phyloP scores from a whole-genome alignment of 2,888 invertebrate genomes.

The Mylabris sibirica region DNA sequence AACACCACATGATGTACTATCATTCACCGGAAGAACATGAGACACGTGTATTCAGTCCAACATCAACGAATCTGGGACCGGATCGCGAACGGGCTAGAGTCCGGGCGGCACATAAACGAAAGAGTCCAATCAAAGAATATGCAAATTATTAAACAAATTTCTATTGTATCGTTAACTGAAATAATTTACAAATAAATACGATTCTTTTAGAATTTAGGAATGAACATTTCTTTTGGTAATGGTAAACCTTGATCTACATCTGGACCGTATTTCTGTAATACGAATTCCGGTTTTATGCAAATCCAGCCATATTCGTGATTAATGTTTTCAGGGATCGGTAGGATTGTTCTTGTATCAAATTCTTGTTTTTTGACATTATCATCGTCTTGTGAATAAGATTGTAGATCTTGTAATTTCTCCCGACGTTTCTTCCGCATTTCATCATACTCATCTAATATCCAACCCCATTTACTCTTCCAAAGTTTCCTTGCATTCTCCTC shows the following conservation, averaged over 20 bases:
- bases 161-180: background rate
- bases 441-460: constrained; percentile 30
- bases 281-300: constrained; percentile 35
- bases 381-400: constrained; percentile 22
- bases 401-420: constrained; percentile 34
- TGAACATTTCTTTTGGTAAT: constrained; percentile 24
- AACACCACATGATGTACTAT: constrained; percentile 59
- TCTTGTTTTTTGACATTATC: constrained; percentile 20
- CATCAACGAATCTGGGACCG: constrained; percentile 49
- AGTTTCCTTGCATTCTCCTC: constrained; percentile 19
- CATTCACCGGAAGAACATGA: constrained; percentile 61
- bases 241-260: constrained; percentile 35
- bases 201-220: background rate
- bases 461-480: constrained; percentile 31
- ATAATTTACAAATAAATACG: background rate
- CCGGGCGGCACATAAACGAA: background rate
- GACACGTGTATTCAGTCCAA: constrained; percentile 64
- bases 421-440: constrained; percentile 35
- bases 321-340: constrained; percentile 37
- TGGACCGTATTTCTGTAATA: constrained; percentile 41
- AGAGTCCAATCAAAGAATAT: background rate
- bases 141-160: constrained; percentile 4
- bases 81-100: constrained; percentile 40
- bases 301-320: constrained; percentile 45
- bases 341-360: constrained; percentile 34